These are phyloP conservation scores for Caenorhabditis drosophilae DNA, from an alignment of 2,888 invertebrate species.

Conservation along the genomic window DNA sequence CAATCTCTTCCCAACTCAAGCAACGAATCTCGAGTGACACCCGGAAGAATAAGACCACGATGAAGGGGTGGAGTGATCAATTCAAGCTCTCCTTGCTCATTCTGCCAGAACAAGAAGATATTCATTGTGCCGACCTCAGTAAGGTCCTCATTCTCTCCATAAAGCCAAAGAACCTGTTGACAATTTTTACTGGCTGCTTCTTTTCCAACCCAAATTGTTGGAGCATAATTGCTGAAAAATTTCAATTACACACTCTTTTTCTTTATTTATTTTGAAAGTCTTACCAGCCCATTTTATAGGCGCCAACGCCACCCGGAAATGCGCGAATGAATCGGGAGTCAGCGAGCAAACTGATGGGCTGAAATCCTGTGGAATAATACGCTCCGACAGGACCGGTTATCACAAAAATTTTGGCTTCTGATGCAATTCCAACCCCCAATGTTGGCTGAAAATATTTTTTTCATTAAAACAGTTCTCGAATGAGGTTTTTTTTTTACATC, in stretches of 20 bases:
- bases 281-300: constrained; percentile 85
- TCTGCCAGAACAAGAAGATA: constrained; percentile 85
- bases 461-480: background rate
- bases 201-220: constrained; percentile 73
- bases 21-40: constrained; percentile 88
- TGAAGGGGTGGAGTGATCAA: constrained; percentile 86
- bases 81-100: constrained; percentile 89
- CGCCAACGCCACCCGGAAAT: constrained; percentile 90
- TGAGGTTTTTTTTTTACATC: constrained; percentile 76
- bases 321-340: constrained; percentile 81
- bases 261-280: background rate
- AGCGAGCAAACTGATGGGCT: constrained; percentile 77
- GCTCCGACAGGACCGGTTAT: constrained; percentile 90
- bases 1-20: constrained; percentile 82
- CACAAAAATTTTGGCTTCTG: constrained; percentile 87
- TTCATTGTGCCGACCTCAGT: constrained; percentile 99
- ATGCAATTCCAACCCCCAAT: constrained; percentile 85
- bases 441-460: constrained; percentile 77
- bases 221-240: constrained; percentile 73
- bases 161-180: constrained; percentile 82
- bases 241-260: background rate
- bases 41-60: constrained; percentile 91
- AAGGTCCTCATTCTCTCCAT: constrained; percentile 87
- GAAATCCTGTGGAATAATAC: constrained; percentile 80
- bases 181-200: constrained; percentile 80